Base-by-base conservation (phyloP, 1,140 invertebrate species). In the Drosophila albomicans region DNA sequence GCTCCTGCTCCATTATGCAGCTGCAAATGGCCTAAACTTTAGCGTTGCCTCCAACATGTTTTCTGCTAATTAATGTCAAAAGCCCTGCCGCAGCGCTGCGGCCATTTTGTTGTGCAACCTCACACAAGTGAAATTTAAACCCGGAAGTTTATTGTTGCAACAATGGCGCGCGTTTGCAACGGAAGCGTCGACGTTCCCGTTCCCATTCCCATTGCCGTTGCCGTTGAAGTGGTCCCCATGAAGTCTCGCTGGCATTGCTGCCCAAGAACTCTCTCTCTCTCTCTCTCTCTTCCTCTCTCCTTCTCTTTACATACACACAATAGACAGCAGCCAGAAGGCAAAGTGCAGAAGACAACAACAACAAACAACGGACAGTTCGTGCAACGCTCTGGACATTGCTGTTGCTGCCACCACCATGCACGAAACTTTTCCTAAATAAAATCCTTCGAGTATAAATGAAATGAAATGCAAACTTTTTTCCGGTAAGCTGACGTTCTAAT, bases 381-480 rank as follows among this genome's bases (percentile, higher is more conserved):
- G 51, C 35, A 11, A 54, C 68, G 65, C 52, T 45, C 58, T 49
- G 67, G 38, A 59, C 79, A 78, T 70, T 56, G 70, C 63, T 63
- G 35, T 10, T 48, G 49, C 32, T 67, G 57, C 30, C n/a, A 46
- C 51, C 52, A 46, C 30, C 54, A 52, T 65, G 38, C 30, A 64
- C 59, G 73, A 70, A 78, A 79, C 69, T 87, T 89, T 67, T 88
- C 25, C 64, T 72, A 84, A 88, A 84, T 81, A 79, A 86, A 89
- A 89, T 76, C 85, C 85, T 75, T 71, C 71, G 78, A 84, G 78
- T 70, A 84, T 81, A 89, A 88, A 88, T 88, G 86, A 89, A 88
- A 88, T 88, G 85, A 81, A 89, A 89, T 90, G 85, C 86, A 85
- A 85, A 90, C 86, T 89, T 89, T 89, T 90, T 90, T 85, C 86